Evolutionary conservation across 2,113 vertebrate species (phyloP).

Genomic region (Pelvicachromis taeniatus): DNA sequence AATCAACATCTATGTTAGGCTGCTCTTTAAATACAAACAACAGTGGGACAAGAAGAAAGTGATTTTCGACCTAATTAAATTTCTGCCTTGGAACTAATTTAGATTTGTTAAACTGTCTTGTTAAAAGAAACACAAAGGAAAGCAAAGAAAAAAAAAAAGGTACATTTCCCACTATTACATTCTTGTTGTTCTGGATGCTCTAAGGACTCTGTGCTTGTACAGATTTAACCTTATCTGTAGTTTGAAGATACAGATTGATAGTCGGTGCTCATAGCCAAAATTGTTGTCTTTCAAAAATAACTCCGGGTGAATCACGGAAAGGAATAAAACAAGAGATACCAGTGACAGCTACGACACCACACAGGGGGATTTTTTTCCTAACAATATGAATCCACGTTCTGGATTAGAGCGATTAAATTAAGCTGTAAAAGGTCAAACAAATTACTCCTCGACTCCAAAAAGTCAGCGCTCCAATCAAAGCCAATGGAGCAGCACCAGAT

Average conservation of each 20-base stretch:
- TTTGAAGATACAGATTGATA: background rate
- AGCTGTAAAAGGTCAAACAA: slow-evolving; percentile 63
- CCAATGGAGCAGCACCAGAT: slow-evolving; percentile 41
- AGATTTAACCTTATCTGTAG: background rate
- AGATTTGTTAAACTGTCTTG: background rate
- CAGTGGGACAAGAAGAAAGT: background rate
- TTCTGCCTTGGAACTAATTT: background rate
- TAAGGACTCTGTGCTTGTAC: background rate
- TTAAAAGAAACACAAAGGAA: background rate
- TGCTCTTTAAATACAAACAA: background rate
- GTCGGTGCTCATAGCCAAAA: background rate
- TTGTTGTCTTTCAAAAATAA: background rate
- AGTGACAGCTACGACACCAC: background rate
- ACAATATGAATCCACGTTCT: slow-evolving; percentile 43
- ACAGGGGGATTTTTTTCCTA: background rate
- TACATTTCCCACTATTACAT: background rate
- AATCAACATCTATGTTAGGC: background rate
- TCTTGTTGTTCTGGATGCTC: background rate
- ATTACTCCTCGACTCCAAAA: slow-evolving; percentile 55
- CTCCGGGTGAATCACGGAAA: background rate
- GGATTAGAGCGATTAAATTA: slow-evolving; percentile 48
- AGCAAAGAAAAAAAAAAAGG: background rate
- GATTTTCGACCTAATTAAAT: background rate
- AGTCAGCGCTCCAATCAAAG: slow-evolving; percentile 58
- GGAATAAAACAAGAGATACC: slow-evolving; percentile 6